Base-by-base conservation (phyloP, 2,113 vertebrate genomes). In the Pterophyllum scalare region DNA sequence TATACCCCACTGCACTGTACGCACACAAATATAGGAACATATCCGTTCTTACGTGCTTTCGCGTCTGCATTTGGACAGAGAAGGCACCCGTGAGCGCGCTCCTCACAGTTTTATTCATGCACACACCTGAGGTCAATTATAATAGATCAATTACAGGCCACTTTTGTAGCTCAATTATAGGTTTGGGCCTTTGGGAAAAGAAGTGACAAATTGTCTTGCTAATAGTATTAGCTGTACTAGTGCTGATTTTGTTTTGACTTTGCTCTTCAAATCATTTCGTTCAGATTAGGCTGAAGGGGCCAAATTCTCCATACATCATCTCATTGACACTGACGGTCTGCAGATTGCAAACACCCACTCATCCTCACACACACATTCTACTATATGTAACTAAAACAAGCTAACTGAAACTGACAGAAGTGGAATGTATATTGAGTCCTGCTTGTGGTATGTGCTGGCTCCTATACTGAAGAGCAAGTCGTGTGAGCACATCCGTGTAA, bases 1-100 rank as follows among this genome's bases (percentile, higher is more conserved):
- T 90, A 92, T 89, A 90, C 93, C 84, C 81, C 40, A 43, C 90
- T 75, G 79, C 83, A 88, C 91, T 86, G 88, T 84, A 93, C 54
- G 85, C 84, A 89, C 84, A 92, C 77, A 93, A 81, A 90, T 77
- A 88, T 80, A 83, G 31, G 70, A 35, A 85, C 84, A 83, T 70
- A 79, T 77, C 54, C 20, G 14, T 12, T 80, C 19, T 77, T 33
- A 81, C 12, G 46, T 24, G 2, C 70, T 10, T 74, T n/a, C n/a
- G n/a, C 38, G 49, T 59, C 59, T 43, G 31, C 72, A 22, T 46
- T 26, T 46, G 35, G 26, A 64, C 49, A 59, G 57, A 67, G 59
- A 31, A 46, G 10, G 19, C 49, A 74, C 70, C 75, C 20, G 38
- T 17, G 24, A 38, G 38, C 2, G 2, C 10, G 6, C 59, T 79